These are phyloP conservation scores for Butastur rufipennis DNA, from an alignment of 2,113 vertebrate species.

Conservation along the genomic window DNA sequence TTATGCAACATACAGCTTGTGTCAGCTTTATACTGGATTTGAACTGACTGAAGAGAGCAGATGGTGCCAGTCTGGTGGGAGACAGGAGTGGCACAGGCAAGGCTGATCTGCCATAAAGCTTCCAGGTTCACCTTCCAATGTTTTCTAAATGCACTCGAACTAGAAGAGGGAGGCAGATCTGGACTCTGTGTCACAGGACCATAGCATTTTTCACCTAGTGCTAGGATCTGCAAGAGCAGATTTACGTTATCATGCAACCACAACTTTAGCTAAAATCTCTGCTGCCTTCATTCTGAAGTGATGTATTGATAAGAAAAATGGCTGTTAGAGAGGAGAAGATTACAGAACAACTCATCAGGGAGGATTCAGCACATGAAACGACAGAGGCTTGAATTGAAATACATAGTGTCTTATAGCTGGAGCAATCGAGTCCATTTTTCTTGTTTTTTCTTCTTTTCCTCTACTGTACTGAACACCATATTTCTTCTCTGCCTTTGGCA, in stretches of 20 bases:
- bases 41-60: background rate
- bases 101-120: background rate
- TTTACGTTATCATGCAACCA: background rate
- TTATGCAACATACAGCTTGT: background rate
- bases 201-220: background rate
- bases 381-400: slow-evolving; percentile 42
- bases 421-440: slow-evolving; percentile 6
- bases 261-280: slow-evolving; percentile 4
- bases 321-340: background rate
- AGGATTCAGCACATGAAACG: background rate
- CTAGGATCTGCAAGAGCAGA: background rate
- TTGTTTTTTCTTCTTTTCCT: slow-evolving; percentile 34
- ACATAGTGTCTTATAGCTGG: background rate
- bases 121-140: background rate
- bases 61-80: background rate
- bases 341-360: slow-evolving; percentile 24
- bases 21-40: background rate
- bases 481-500: slow-evolving; percentile 23
- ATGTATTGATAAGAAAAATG: slow-evolving; percentile 13
- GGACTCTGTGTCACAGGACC: background rate
- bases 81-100: background rate
- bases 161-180: background rate
- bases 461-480: background rate
- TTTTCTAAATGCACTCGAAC: background rate
- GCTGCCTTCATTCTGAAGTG: background rate